Percentiles rank a stretch among this genome's conserved stretches.
These are phyloP conservation scores for Cyanoliseus patagonus DNA, from an alignment of 2,113 vertebrate genomes.

Conservation along the genomic window DNA sequence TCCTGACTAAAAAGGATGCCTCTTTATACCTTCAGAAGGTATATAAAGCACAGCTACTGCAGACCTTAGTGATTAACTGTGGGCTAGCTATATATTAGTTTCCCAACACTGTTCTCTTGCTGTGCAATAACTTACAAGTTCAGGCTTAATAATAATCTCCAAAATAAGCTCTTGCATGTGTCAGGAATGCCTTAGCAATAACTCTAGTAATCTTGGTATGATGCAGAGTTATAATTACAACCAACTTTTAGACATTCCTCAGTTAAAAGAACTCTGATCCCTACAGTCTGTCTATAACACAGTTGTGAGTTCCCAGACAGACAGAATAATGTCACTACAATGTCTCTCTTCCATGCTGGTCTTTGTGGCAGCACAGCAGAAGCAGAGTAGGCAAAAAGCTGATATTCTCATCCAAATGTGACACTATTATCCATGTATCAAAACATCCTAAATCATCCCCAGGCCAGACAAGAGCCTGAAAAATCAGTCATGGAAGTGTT, in stretches of 20 bases:
- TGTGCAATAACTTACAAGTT: background rate
- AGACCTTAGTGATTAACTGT: background rate
- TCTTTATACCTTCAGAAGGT: background rate
- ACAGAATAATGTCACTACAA: background rate
- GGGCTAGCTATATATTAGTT: background rate
- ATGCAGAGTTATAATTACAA: background rate
- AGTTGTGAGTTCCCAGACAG: background rate
- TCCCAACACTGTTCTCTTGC: background rate
- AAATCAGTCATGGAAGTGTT: background rate
- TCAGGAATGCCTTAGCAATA: background rate
- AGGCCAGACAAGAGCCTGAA: background rate
- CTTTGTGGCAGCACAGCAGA: background rate
- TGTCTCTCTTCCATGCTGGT: accelerated
- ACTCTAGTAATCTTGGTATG: background rate
- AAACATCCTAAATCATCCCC: background rate
- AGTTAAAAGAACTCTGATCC: background rate
- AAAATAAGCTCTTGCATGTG: background rate
- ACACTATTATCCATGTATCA: background rate
- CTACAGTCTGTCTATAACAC: background rate
- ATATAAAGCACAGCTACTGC: background rate
- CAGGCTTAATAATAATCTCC: background rate
- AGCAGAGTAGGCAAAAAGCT: background rate
- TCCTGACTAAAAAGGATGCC: background rate
- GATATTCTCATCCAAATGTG: background rate
- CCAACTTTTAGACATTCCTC: background rate